A percentile compares a stretch with the other conserved stretches of the same genome.
These are phyloP conservation scores for Bombus difficillimus DNA, from an alignment of 1,140 invertebrate genomes.

Conservation along the genomic window DNA sequence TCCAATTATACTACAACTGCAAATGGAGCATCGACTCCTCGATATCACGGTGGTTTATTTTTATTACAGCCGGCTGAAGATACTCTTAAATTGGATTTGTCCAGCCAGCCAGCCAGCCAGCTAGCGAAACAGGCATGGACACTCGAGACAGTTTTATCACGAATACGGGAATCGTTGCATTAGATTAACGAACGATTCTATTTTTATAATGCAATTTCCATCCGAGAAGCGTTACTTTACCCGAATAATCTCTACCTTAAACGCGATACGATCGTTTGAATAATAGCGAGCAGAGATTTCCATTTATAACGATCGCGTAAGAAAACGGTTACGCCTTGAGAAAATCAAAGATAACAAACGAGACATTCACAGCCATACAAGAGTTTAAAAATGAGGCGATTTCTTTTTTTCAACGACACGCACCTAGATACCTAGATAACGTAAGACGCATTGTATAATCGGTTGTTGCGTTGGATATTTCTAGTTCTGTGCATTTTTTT, in stretches of 20 bases:
- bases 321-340: too few relatives aligned
- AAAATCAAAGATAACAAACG: too few relatives aligned
- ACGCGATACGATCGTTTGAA: neutral
- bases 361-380: rapidly evolving
- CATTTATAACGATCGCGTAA: too few relatives aligned
- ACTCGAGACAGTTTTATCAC: conserved; percentile 21
- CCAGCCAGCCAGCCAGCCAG: neutral
- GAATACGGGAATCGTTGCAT: neutral
- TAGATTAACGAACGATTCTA: conserved; percentile 16
- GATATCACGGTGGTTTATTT: conserved; percentile 21
- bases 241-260: neutral
- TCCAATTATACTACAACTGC: neutral
- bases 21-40: conserved; percentile 24
- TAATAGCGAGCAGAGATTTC: neutral
- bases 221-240: too few relatives aligned
- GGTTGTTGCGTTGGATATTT: too few relatives aligned
- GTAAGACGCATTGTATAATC: too few relatives aligned
- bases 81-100: conserved; percentile 40
- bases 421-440: too few relatives aligned
- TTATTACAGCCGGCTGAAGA: conserved; percentile 21
- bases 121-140: neutral
- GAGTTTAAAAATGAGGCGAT: too few relatives aligned
- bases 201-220: neutral
- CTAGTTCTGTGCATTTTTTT: too few relatives aligned
- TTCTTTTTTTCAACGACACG: too few relatives aligned